Evolutionary conservation across 2,797 vertebrate genomes (phyloP), one percentile per base, ranked within the genome.

Genomic region (Garrulus glandarius): DNA sequence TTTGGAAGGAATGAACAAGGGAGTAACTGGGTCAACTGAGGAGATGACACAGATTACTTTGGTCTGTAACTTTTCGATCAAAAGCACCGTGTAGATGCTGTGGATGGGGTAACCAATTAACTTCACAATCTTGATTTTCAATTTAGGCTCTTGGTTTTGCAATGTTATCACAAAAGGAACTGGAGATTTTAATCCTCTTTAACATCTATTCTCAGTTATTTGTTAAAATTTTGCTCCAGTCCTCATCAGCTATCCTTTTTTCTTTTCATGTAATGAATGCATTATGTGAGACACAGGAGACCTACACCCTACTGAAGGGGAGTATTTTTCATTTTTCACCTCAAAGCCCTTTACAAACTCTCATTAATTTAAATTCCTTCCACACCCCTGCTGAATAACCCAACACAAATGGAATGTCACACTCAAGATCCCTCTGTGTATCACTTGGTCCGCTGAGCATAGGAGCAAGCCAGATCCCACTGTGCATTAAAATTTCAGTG

Each of bases 281-380:
- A 36, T 61, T 74, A 77, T 32, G 26, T 80, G 56, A 95, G 65
- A 87, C 53, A 75, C 24, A 13, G 71, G 79, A 93, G 81, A 92
- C 50, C 69, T 71, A 68, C 37, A 71, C 43, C 49, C 76, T 77
- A 75, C 53, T 61, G 53, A 94, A 81, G 29, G 27, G 53, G 65
- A 86, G 47, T 86, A 79, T 88, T 92, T 90, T 94, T 93, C 24
- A 84, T 94, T 94, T 95, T 94, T 95, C 79, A 90, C 83, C 88
- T 93, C 92, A 90, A 59, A 86, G 65, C 47, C 47, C 70, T 93
- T 88, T 81, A 76, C 46, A 84, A 78, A 69, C 34, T 69, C 36
- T 92, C 70, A 82, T 93, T 91, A 91, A 92, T 96, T 87, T 86
- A 86, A 94, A 93, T 88, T 93, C 94, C 36, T 91, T 93, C 77